Conservation (phyloP, 2,888 invertebrate genomes). For the Netelia fuscicornis region DNA sequence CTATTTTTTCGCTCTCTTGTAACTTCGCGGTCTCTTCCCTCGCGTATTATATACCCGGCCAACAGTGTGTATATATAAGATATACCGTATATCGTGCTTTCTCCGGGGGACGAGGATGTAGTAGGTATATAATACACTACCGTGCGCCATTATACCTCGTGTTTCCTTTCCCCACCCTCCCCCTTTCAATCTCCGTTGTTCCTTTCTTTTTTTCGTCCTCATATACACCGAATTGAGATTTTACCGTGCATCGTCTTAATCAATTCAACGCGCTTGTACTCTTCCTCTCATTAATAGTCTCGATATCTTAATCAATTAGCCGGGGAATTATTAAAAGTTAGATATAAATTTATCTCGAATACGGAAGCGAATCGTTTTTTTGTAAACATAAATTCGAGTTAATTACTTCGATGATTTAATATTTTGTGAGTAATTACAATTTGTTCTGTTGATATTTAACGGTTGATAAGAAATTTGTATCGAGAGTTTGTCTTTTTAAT, state of each 20-base stretch:
- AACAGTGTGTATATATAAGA: constrained; percentile 10
- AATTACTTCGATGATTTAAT: background rate
- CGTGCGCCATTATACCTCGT: constrained; percentile 56
- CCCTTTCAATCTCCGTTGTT: constrained; percentile 50
- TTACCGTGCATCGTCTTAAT: constrained; percentile 38
- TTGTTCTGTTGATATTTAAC: too few species aligned
- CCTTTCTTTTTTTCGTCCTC: constrained; percentile 73
- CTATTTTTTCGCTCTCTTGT: constrained; percentile 57
- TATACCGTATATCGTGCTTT: constrained; percentile 38
- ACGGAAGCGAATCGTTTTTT: background rate
- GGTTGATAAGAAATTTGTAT: too few species aligned
- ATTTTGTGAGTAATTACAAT: too few species aligned
- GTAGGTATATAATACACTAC: constrained; percentile 58
- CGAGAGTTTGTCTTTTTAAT: too few species aligned
- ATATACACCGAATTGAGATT: constrained; percentile 70
- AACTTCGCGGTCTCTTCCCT: constrained; percentile 57
- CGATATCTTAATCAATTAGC: constrained; percentile 6
- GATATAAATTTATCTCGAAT: background rate
- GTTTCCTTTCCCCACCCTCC: background rate
- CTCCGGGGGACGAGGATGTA: constrained; percentile 33
- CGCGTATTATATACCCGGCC: constrained; percentile 32
- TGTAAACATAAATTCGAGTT: background rate
- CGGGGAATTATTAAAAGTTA: background rate
- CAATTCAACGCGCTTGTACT: constrained; percentile 7
- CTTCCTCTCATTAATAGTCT: background rate